Evolutionary conservation across 2,113 vertebrate genomes (phyloP).

Genomic region (Arenaria interpres): DNA sequence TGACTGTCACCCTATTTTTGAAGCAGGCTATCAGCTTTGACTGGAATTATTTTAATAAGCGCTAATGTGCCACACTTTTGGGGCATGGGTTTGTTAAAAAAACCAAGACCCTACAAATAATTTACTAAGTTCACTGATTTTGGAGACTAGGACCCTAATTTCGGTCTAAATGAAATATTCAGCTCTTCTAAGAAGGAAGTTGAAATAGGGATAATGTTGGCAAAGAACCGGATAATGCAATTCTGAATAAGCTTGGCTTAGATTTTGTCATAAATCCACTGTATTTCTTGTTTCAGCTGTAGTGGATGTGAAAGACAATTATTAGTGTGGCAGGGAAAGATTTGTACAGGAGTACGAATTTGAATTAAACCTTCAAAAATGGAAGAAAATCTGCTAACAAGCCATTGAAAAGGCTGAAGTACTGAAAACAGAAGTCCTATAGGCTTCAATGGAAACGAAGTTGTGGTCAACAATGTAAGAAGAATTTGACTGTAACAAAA

Average conservation of each 20-base stretch:
- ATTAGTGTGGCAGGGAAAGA: neutral
- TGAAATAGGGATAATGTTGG: neutral
- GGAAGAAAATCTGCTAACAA: neutral
- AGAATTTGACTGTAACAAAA: neutral
- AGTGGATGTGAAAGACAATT: neutral
- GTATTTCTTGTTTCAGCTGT: neutral
- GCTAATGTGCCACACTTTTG: neutral
- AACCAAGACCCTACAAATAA: rapidly evolving
- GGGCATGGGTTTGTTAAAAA: neutral
- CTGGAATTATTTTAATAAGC: neutral
- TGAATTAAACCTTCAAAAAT: neutral
- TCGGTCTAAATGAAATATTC: neutral
- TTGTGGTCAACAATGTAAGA: neutral
- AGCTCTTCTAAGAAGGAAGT: neutral
- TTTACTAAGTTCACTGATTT: neutral
- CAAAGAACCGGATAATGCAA: neutral
- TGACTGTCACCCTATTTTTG: neutral
- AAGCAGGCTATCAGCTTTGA: neutral
- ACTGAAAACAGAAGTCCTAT: neutral
- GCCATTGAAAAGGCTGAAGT: neutral
- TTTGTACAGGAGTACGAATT: neutral
- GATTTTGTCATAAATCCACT: neutral
- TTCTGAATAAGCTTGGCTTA: neutral
- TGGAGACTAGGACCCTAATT: neutral
- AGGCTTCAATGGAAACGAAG: neutral